Base-by-base conservation (phyloP, 1,140 invertebrate species). In the Drosophila seguyi region DNA sequence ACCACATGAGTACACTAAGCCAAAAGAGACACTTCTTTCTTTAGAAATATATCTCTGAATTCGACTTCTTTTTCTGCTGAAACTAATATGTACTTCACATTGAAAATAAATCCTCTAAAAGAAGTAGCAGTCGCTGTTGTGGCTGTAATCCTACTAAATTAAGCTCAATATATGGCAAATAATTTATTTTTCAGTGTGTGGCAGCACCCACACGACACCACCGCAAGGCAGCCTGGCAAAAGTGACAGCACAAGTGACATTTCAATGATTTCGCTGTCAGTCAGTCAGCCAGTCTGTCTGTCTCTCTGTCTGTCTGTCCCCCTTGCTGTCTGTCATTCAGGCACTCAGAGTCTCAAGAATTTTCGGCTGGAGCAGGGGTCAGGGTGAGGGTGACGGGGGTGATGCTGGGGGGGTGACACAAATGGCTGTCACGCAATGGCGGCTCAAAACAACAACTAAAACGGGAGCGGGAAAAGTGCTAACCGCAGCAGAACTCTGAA, bases 241-340 rank as follows among this genome's bases (percentile, higher is more conserved):
- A 79, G 75, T 79, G 76, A 79, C 76, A 79, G 76, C 75, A 65
- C 75, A 79, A 79, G 77, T 79, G 75, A 79, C 77, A 79, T 79
- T 79, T 79, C 75, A 79, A 79, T 79, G 76, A 79, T 79, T 79
- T 79, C 55, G 75, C 75, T 79, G 77, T 79, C 76, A 78, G 63
- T 71, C 75, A 77, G 75, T 69, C 75, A 78, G 63, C 34, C 62
- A 60, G 58, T 45, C 45, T 29, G 48, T 72, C 67, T 34, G 27
- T 25, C 48, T 1, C 2, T 16, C 48, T n/a, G n/a, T n/a, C n/a
- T n/a, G n/a, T n/a, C n/a, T 27, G 39, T 22, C 47, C 20, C 25
- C n/a, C 67, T 7, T 22, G 31, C 69, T 38, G 39, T 50, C 71
- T 56, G 72, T 57, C 72, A 53, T 65, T 57, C 50, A 34, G 62